phyloP scores from a whole-genome alignment of 2,113 vertebrate genomes.

The Gymnorhina tibicen region DNA sequence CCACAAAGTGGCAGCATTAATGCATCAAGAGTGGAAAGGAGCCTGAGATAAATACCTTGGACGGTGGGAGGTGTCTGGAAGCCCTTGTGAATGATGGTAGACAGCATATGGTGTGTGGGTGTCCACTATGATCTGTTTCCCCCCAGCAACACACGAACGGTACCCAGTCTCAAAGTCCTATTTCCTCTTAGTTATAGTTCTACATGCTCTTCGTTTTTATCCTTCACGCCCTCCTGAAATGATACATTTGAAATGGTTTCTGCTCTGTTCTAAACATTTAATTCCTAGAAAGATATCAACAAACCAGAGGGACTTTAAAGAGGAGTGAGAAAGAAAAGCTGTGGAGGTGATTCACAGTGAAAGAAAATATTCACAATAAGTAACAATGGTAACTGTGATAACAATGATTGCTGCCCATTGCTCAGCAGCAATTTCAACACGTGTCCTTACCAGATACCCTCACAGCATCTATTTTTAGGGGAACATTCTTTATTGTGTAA shows the following conservation, averaged over 20 bases:
- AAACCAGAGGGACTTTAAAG: not conserved
- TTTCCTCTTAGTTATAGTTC: not conserved
- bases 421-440: not conserved
- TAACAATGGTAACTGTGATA: not conserved
- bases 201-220: not conserved
- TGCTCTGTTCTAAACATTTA: not conserved
- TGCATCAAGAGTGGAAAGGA: not conserved
- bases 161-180: not conserved
- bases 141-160: not conserved
- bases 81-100: constrained; percentile 41
- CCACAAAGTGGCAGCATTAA: constrained; percentile 34
- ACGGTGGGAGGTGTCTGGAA: constrained; percentile 32
- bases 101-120: constrained; percentile 41
- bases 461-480: not conserved
- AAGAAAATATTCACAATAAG: not conserved
- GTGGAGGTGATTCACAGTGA: not conserved
- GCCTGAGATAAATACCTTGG: not conserved
- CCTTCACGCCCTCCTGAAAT: not conserved
- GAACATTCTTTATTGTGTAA: not conserved
- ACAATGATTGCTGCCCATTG: not conserved
- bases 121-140: constrained; percentile 10
- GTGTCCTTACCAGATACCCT: not conserved
- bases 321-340: not conserved
- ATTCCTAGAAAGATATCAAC: constrained; percentile 13
- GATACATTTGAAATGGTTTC: not conserved